Base-by-base conservation (phyloP, 2,797 vertebrate genomes). In the Sarcophilus harrisii region DNA sequence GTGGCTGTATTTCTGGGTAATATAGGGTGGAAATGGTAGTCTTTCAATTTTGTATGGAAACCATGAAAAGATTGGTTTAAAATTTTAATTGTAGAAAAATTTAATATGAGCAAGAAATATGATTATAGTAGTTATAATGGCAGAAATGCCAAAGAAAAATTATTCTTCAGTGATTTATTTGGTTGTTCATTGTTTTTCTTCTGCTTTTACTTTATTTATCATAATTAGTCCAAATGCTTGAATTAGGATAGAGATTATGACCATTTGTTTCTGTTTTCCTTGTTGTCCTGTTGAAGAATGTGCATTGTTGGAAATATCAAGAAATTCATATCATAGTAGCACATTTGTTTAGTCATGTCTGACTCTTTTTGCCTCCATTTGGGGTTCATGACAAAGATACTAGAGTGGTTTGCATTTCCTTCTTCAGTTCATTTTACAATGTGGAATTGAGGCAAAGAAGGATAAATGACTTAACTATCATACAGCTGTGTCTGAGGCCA, bases 11-110 rank as follows among this genome's bases (percentile, higher is more conserved):
- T 93, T 97, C 93, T 95, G 92, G 87, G 93, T 97, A 97, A 97
- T 90, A 55, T 57, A 91, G 96, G 96, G 94, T 97, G 93, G 94
- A 98, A 98, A 95, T 95, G 97, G 97, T 60, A 96, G 57, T 24
- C 90, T 96, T 97, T 97, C 95, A 54, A 0, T 97, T 96, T 97
- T 93, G 58, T 45, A 18, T 55, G 58, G 94, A 95, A 96, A 95
- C 92, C 58, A 58, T 92, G 95, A 94, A 54, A 62, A 91, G 93
- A 97, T 96, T 98, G 96, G 97, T 32, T 95, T 94, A 92, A 90
- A 95, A 54, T 28, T 49, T 97, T 93, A 57, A 90, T 91, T 91
- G 66, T 57, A 96, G 93, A 93, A 94, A 92, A 95, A 92, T 8
- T 60, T 2, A 13, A 1, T 5, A 4, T 4, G 38, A 62, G 30